A percentile compares a stretch with the other conserved stretches of the same genome.
phyloP scores from a whole-genome alignment of 2,888 invertebrate species.

The Eulithis testata region DNA sequence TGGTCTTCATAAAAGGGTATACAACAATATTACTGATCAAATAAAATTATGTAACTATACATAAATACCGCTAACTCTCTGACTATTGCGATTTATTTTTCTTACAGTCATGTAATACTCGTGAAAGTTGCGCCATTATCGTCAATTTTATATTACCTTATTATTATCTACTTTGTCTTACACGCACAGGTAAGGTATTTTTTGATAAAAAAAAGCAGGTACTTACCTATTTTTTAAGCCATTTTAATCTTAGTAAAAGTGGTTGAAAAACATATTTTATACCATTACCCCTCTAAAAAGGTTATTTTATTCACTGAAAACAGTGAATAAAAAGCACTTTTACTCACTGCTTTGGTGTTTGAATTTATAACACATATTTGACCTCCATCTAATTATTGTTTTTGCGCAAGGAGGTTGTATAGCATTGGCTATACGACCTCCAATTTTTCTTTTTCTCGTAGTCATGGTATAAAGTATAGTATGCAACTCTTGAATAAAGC shows the following conservation, averaged over 20 bases:
- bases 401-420: too few species aligned
- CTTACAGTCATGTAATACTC: slow-evolving; percentile 57
- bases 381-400: too few species aligned
- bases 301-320: too few species aligned
- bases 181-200: slow-evolving; percentile 25
- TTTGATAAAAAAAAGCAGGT: slow-evolving; percentile 10
- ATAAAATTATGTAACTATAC: neutral
- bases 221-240: slow-evolving; percentile 5
- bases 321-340: too few species aligned
- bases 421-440: too few species aligned
- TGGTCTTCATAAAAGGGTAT: neutral
- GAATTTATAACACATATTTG: too few species aligned
- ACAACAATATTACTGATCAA: neutral
- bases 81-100: slow-evolving; percentile 65
- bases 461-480: too few species aligned
- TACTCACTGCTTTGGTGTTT: too few species aligned
- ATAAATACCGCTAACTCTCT: slow-evolving; percentile 5
- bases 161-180: slow-evolving; percentile 43
- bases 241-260: slow-evolving; percentile 16
- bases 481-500: too few species aligned
- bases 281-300: too few species aligned
- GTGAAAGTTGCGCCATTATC: slow-evolving; percentile 79
- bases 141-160: slow-evolving; percentile 41
- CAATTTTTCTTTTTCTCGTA: too few species aligned
- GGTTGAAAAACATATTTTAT: slow-evolving; percentile 14